phyloP scores from a whole-genome alignment of 2,888 invertebrate genomes.

The Eristalinus aeneus region DNA sequence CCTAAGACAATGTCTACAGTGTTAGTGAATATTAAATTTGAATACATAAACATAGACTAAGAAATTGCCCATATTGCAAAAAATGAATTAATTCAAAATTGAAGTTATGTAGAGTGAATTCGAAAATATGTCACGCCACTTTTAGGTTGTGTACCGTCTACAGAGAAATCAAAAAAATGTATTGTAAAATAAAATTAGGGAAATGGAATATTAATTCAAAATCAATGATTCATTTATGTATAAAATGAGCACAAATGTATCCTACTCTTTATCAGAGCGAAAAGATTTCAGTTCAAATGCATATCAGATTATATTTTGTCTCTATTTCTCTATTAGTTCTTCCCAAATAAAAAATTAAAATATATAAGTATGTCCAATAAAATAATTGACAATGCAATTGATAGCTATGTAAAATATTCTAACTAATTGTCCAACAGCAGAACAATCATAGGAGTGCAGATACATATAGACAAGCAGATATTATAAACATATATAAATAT shows the following conservation, averaged over 20 bases:
- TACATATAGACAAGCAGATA: slow-evolving; percentile 41
- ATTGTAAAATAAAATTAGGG: slow-evolving; percentile 40
- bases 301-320: background rate
- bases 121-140: slow-evolving; percentile 60
- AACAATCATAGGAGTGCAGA: slow-evolving; percentile 71
- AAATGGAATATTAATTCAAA: slow-evolving; percentile 10
- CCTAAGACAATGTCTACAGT: background rate
- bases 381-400: slow-evolving; percentile 25
- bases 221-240: slow-evolving; percentile 52
- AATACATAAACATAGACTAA: slow-evolving; percentile 43
- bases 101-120: slow-evolving; percentile 41
- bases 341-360: slow-evolving; percentile 17
- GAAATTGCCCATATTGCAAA: slow-evolving; percentile 26
- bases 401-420: slow-evolving; percentile 40
- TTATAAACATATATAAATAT: slow-evolving; percentile 29
- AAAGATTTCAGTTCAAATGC: slow-evolving; percentile 57
- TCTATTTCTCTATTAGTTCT: slow-evolving; percentile 43
- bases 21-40: slow-evolving; percentile 1
- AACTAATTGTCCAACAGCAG: slow-evolving; percentile 70
- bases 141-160: slow-evolving; percentile 70
- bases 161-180: slow-evolving; percentile 30
- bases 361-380: slow-evolving; percentile 34
- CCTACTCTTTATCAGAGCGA: slow-evolving; percentile 71
- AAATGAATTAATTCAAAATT: slow-evolving; percentile 49
- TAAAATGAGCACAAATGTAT: slow-evolving; percentile 70